These are phyloP conservation scores for Paramisgurnus dabryanus DNA, from an alignment of 2,113 vertebrate species.

Conservation along the genomic window DNA sequence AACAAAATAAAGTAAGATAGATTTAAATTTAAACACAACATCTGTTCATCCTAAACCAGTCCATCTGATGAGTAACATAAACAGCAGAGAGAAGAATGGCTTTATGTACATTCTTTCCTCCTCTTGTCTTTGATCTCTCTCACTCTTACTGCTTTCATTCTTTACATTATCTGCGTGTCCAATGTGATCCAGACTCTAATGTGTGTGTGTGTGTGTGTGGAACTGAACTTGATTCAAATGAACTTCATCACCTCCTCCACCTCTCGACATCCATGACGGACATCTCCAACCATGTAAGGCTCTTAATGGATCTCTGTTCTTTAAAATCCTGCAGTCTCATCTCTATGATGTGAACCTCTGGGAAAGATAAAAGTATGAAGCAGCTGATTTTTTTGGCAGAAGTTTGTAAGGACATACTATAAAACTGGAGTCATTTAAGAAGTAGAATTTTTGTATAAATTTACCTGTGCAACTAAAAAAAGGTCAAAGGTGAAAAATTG, in stretches of 20 bases:
- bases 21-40: not conserved
- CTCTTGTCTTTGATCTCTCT: constrained; percentile 36
- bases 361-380: constrained; percentile 4
- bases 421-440: constrained; percentile 14
- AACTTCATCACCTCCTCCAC: constrained; percentile 39
- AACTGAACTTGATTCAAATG: constrained; percentile 44
- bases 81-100: constrained; percentile 11
- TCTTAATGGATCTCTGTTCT: constrained; percentile 1
- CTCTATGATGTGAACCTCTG: not conserved
- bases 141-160: constrained; percentile 42
- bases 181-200: constrained; percentile 47
- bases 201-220: constrained; percentile 26
- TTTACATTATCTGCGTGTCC: constrained; percentile 54
- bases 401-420: not conserved
- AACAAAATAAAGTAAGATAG: too few relatives aligned
- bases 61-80: not conserved
- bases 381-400: not conserved
- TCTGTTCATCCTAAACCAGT: not conserved
- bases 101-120: not conserved
- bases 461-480: too few relatives aligned
- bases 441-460: too few relatives aligned
- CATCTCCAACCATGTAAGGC: not conserved
- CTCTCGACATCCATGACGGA: constrained; percentile 4
- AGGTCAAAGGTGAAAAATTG: too few relatives aligned
- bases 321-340: not conserved